A percentile compares a stretch with the other conserved stretches of the same genome.
Conservation (phyloP, 2,888 invertebrate genomes). For the Phortica magna region DNA sequence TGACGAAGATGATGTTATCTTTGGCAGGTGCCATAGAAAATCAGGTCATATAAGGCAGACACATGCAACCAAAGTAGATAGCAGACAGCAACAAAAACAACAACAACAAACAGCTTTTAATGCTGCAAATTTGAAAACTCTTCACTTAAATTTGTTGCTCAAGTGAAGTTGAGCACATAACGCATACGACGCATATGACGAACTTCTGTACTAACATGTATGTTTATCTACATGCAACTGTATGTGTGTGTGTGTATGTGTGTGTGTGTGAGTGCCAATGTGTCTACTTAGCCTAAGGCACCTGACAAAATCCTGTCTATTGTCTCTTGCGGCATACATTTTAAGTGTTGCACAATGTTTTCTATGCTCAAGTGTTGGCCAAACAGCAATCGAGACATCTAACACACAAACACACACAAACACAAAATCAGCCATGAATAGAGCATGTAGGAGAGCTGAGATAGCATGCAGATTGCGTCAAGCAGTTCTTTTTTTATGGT, state of each 20-base stretch:
- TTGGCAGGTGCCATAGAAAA: background rate
- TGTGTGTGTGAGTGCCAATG: constrained; percentile 15
- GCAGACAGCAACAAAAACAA: background rate
- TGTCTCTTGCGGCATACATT: constrained; percentile 24
- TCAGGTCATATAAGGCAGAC: constrained; percentile 5
- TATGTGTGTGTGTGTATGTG: constrained; percentile 49
- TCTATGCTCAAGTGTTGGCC: constrained; percentile 63
- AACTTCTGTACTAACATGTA: too few relatives aligned
- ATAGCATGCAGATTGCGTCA: constrained; percentile 29
- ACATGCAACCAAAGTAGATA: background rate
- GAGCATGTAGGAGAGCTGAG: constrained; percentile 37
- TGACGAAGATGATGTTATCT: background rate
- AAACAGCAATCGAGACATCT: constrained; percentile 62
- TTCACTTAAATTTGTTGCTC: background rate
- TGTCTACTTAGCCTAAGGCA: constrained; percentile 35
- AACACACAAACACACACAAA: constrained; percentile 29
- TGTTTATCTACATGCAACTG: constrained; percentile 40
- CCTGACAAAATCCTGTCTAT: constrained; percentile 6
- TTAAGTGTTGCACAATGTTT: constrained; percentile 35
- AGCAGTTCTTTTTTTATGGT: background rate
- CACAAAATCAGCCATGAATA: constrained; percentile 41
- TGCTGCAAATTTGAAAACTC: constrained; percentile 44
- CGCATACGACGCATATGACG: constrained; percentile 58
- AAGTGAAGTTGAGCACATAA: constrained; percentile 52
- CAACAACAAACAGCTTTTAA: constrained; percentile 20